Evolutionary conservation across 2,113 vertebrate species (phyloP), one percentile per base, ranked within the genome.

Genomic region (Coregonus clupeaformis): DNA sequence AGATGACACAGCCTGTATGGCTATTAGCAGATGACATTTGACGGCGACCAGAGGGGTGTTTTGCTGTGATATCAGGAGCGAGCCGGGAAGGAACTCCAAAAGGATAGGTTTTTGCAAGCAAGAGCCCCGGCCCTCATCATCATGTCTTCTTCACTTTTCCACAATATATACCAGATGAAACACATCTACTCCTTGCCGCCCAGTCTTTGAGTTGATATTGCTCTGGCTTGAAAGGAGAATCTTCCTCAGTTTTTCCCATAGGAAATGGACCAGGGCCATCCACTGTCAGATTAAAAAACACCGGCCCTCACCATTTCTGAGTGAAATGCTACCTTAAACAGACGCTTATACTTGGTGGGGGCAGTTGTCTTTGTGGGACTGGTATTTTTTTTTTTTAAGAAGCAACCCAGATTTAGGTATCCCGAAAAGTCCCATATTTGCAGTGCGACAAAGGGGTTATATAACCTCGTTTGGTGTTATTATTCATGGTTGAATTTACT

Each of bases 401-500:
- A 95, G 94, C 93, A 94, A 94, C 93, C 93, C 93, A 94, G 94
- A 93, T 94, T 95, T 95, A 94, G 93, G 94, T 95, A 94, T 94
- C 36, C 9, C 2, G 11, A 42, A 42, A 42, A 11, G 9, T 42
- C 93, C 92, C 92, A 92, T 96, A 95, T 96, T 96, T 96, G 94
- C 94, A 90, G 91, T 95, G 94, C 93, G 92, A 95, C 94, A 95
- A 95, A 95, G 92, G 55, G 93, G 93, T 95, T 95, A 94, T 95
- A 95, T 94, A 94, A 94, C 93, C 94, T 93, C 93, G 16, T 95
- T 95, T 95, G 92, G 94, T 93, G 94, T 95, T 32, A 32, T 32
- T 96, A 29, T 96, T 96, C 94, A 93, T 94, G 94, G 94, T 94
- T 95, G 94, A 95, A 94, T 95, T 95, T 95, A 93, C 91, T 95